A percentile compares a stretch with the other conserved stretches of the same genome.
These are phyloP conservation scores for Channa striata DNA, from an alignment of 2,797 vertebrate genomes.

Conservation along the genomic window DNA sequence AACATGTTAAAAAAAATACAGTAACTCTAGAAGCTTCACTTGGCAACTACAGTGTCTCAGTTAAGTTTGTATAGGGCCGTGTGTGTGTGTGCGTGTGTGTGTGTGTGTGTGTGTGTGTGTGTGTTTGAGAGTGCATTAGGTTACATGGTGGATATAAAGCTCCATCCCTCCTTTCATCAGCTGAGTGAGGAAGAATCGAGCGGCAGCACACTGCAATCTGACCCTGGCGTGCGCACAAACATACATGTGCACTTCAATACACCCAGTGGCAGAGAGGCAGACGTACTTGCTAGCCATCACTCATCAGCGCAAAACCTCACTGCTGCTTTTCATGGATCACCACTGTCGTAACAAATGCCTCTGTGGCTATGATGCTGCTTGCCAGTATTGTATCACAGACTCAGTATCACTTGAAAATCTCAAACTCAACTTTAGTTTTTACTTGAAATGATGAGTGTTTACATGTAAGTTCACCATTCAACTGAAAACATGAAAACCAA, in stretches of 20 bases:
- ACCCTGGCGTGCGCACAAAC: conserved; percentile 48
- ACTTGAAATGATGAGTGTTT: not conserved
- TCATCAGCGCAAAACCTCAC: conserved; percentile 45
- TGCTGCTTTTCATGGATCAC: conserved; percentile 45
- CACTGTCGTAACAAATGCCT: conserved; percentile 19
- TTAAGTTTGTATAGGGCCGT: conserved; percentile 59
- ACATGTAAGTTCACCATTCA: not conserved
- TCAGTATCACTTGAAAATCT: not conserved
- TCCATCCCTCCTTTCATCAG: conserved; percentile 74
- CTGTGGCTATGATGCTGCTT: conserved; percentile 1
- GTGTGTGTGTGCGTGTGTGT: conserved; percentile 20
- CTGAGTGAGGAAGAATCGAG: conserved; percentile 70
- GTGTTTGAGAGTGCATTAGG: conserved; percentile 39
- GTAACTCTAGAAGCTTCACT: conserved; percentile 48
- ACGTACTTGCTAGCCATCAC: conserved; percentile 19
- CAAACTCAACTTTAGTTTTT: conserved; percentile 4
- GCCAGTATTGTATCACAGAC: conserved; percentile 18
- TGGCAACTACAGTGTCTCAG: conserved; percentile 31
- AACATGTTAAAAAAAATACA: conserved; percentile 43
- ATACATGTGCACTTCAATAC: conserved; percentile 31
- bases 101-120: conserved; percentile 38
- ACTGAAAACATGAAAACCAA: not conserved
- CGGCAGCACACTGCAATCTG: conserved; percentile 61
- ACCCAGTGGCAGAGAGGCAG: conserved; percentile 39
- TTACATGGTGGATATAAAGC: conserved; percentile 69